These are phyloP conservation scores for Standfussiana lucernea DNA, from an alignment of 2,888 invertebrate species.

Conservation along the genomic window DNA sequence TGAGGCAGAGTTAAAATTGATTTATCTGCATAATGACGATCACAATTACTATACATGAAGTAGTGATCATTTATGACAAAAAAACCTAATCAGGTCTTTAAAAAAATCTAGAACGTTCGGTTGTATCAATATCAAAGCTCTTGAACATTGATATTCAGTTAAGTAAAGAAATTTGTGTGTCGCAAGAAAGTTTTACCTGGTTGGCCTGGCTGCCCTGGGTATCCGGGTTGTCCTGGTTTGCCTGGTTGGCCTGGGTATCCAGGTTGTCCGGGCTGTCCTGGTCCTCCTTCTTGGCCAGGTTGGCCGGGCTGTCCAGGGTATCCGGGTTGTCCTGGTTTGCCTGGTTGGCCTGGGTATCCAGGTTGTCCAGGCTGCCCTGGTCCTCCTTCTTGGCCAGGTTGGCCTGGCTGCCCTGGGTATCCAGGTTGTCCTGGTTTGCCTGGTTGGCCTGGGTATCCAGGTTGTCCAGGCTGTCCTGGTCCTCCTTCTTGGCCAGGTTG, in stretches of 20 bases:
- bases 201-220: constrained; percentile 61
- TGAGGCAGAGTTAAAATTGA: too few species aligned
- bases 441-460: constrained; percentile 35
- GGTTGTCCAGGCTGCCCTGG: constrained; percentile 29
- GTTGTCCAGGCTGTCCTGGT: constrained; percentile 24
- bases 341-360: constrained; percentile 49
- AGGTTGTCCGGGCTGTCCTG: constrained; percentile 82
- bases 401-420: constrained; percentile 33
- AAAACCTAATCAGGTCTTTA: too few species aligned
- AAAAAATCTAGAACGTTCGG: too few species aligned
- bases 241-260: constrained; percentile 68
- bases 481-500: constrained; percentile 15
- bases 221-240: constrained; percentile 61
- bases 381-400: too few species aligned
- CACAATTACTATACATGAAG: too few species aligned
- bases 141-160: too few species aligned
- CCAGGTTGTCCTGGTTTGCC: constrained; percentile 34
- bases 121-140: too few species aligned
- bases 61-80: too few species aligned
- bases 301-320: constrained; percentile 25
- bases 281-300: constrained; percentile 12
- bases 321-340: constrained; percentile 48
- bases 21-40: too few species aligned
- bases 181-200: too few species aligned
- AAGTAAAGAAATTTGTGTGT: too few species aligned